Evolutionary conservation across 2,797 vertebrate species (phyloP).

Genomic region (Urocyon cinereoargenteus): DNA sequence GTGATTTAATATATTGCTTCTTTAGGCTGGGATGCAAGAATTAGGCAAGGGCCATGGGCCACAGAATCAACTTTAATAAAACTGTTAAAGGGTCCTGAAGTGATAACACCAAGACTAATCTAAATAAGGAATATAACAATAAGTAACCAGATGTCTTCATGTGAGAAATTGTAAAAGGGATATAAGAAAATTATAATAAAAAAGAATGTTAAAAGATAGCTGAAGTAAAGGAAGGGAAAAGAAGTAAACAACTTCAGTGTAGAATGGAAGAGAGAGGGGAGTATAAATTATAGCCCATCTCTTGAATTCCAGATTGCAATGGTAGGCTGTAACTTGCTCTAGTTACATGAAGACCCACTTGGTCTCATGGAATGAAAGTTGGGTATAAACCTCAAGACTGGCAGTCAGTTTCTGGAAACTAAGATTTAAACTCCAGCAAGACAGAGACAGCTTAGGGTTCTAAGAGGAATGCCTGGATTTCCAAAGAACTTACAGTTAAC

Average conservation of each 20-base stretch:
- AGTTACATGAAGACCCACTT: background rate
- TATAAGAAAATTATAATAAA: background rate
- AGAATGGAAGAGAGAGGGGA: background rate
- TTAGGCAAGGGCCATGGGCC: constrained; percentile 10
- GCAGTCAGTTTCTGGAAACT: background rate
- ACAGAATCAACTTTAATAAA: constrained; percentile 12
- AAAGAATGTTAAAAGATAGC: background rate
- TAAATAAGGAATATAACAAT: background rate
- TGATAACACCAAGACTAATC: constrained; percentile 15
- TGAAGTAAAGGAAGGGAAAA: background rate
- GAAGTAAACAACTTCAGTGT: background rate
- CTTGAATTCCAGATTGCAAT: constrained; percentile 27
- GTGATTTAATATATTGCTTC: constrained; percentile 33
- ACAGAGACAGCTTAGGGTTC: constrained; percentile 2
- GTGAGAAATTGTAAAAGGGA: background rate
- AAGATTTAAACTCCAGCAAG: constrained; percentile 1
- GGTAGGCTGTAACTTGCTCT: background rate
- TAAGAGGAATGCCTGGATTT: background rate
- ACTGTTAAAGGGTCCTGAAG: background rate
- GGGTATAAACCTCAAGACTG: constrained; percentile 2
- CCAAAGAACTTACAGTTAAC: constrained; percentile 30
- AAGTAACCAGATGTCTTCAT: constrained; percentile 33
- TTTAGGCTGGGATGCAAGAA: background rate
- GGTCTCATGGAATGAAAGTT: background rate
- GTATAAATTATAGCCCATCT: background rate